Base-by-base conservation (phyloP, 2,113 vertebrate genomes). In the Ciconia maguari region DNA sequence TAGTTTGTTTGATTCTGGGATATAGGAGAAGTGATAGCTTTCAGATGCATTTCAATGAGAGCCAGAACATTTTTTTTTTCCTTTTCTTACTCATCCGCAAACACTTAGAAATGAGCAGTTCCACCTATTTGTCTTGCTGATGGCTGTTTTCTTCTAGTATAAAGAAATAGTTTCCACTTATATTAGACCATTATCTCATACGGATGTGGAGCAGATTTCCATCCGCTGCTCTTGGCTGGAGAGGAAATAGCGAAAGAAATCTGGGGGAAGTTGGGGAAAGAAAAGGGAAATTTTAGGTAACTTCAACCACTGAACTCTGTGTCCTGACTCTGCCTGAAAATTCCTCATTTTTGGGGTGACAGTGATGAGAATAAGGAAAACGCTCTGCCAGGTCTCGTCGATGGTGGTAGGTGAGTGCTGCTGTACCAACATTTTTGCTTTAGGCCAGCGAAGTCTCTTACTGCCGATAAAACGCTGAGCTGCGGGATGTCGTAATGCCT, bases 141-240 rank as follows among this genome's bases (percentile, higher is more conserved):
- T 76, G 70, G 41, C 49, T 76, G 52, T 77, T 96, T 87, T 87
- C 79, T 86, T 62, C 62, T 49, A 19, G 29, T 60, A 3, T 34
- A 46, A 78, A 94, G 83, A 78, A 89, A 72, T 60, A 42, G 21
- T 94, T 95, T 74, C 74, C 58, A 34, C 60, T 92, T 80, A 5
- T 20, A 34, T 94, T 41, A 36, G 42, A 36, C 36, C 46, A 14
- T 77, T 79, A 46, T 70, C 75, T 94, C 62, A 13, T 27, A 29
- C 0, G 48, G 65, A 92, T 79, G 86, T 49, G 66, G 49, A 74
- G 22, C 55, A 74, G 46, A 54, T 93, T 93, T 87, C 57, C 65
- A 51, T 77, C 29, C 12, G 7, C 85, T 58, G 51, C 75, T 82
- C n/a, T 71, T 75, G 81, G 46, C 81, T 74, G 15, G 74, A 41